Evolutionary conservation across 2,113 vertebrate genomes (phyloP).

Genomic region (Pterophyllum scalare): DNA sequence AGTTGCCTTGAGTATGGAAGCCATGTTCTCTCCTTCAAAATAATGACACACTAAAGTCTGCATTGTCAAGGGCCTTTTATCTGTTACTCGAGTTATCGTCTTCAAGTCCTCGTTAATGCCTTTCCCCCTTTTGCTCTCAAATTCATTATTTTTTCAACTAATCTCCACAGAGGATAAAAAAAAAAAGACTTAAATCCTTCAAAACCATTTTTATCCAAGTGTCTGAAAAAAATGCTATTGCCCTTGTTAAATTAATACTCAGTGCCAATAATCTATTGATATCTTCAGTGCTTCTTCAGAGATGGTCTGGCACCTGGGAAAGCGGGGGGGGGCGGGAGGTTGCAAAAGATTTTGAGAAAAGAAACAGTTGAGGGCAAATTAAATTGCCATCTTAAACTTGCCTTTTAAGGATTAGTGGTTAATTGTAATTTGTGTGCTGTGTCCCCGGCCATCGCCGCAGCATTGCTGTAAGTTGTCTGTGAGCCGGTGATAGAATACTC

Average conservation of each 20-base stretch:
- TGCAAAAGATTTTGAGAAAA: slow-evolving; percentile 64
- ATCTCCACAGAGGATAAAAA: slow-evolving; percentile 79
- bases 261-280: slow-evolving; percentile 74
- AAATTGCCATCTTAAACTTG: slow-evolving; percentile 74
- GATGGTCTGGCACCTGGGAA: slow-evolving; percentile 78
- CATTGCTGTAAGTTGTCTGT: slow-evolving; percentile 59
- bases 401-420: slow-evolving; percentile 77
- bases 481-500: slow-evolving; percentile 75
- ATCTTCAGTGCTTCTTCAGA: slow-evolving; percentile 70
- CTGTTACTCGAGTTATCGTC: slow-evolving; percentile 67
- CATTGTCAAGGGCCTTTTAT: slow-evolving; percentile 68
- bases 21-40: slow-evolving; percentile 56
- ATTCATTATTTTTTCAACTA: slow-evolving; percentile 79
- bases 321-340: slow-evolving; percentile 54
- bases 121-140: slow-evolving; percentile 71
- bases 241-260: slow-evolving; percentile 76
- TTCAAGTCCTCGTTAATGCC: slow-evolving; percentile 74
- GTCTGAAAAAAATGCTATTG: slow-evolving; percentile 65
- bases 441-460: slow-evolving; percentile 68
- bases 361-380: slow-evolving; percentile 70
- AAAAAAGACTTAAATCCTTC: slow-evolving; percentile 73
- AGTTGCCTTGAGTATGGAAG: slow-evolving; percentile 1
- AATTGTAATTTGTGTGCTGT: slow-evolving; percentile 70
- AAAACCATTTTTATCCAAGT: slow-evolving; percentile 66
- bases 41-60: slow-evolving; percentile 68